Evolutionary conservation across 2,888 invertebrate species (phyloP), one percentile per base, ranked within the genome.

Genomic region (Pachycephus smyrnensis): DNA sequence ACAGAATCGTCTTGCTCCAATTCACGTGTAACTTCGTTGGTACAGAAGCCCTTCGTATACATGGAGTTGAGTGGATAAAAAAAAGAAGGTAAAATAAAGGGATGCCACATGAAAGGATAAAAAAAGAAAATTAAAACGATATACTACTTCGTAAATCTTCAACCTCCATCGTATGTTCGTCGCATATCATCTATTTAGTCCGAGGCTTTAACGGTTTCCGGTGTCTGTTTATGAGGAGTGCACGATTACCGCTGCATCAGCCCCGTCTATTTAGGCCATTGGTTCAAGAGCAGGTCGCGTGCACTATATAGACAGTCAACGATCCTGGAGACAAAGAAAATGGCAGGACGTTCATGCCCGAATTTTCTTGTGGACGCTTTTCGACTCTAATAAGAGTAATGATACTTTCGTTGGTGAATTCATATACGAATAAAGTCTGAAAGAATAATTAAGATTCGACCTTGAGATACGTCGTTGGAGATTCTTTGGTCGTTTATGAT

Each of bases 181-280:
- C 23, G 55, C 55, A 23, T 6, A 55, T 55, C 55, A 55, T 55
- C 55, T 55, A 55, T 55, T 55, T 55, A 55, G 55, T 55, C 55
- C 55, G 55, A 55, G 55, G 55, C 55, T 55, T 55, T 55, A 55
- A 55, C 55, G 15, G 55, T 55, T 55, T 55, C 55, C 55, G 55
- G 55, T 55, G 55, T 55, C 55, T 76, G 68, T 75, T 76, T 77
- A 77, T 75, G 76, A 73, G 75, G 12, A 55, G 73, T 68, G 75
- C 69, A 73, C 77, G 78, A 82, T 83, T 81, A 79, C 76, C 55
- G 75, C 68, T 75, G 75, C 79, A 75, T 80, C 79, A 69, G 79
- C 79, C 71, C 30, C 37, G 69, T 69, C 79, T 79, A 75, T 80
- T 81, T 77, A 69, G 75, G 75, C 80, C 79, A 80, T 81, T 80